These are phyloP conservation scores for Lumbricus terrestris DNA, from an alignment of 2,888 invertebrate species.

Conservation along the genomic window DNA sequence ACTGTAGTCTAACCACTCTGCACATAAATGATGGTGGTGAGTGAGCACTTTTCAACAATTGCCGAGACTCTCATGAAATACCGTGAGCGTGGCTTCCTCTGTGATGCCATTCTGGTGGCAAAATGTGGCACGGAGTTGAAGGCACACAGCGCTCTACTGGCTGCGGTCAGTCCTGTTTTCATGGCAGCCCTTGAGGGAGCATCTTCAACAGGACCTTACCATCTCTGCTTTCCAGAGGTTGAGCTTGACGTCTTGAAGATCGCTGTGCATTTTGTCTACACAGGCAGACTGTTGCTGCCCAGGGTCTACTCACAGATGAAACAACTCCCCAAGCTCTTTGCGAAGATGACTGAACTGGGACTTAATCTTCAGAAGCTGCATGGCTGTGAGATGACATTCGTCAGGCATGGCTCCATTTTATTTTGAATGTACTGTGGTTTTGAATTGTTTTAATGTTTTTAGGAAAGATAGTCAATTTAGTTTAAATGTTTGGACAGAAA, in stretches of 20 bases:
- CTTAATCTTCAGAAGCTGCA: conserved; percentile 5
- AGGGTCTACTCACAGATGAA: neutral
- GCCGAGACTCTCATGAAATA: neutral
- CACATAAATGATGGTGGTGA: neutral
- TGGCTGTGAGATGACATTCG: conserved; percentile 9
- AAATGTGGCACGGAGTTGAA: neutral
- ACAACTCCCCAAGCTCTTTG: neutral
- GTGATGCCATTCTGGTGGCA: neutral
- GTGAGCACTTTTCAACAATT: neutral
- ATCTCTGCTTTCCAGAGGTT: neutral
- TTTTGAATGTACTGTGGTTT: no score
- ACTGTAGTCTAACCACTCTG: neutral
- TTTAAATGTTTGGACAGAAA: neutral
- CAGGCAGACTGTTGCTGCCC: neutral
- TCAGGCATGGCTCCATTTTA: neutral
- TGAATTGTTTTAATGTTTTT: no score
- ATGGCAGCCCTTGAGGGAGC: neutral
- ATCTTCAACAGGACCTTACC: neutral
- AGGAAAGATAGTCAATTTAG: neutral
- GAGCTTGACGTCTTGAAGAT: neutral
- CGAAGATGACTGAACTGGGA: neutral
- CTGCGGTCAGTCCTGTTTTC: conserved; percentile 6
- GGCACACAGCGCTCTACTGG: neutral
- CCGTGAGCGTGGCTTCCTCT: conserved; percentile 8
- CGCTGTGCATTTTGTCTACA: neutral